These are phyloP conservation scores for Clinocottus analis DNA, from an alignment of 2,113 vertebrate genomes.

Conservation along the genomic window DNA sequence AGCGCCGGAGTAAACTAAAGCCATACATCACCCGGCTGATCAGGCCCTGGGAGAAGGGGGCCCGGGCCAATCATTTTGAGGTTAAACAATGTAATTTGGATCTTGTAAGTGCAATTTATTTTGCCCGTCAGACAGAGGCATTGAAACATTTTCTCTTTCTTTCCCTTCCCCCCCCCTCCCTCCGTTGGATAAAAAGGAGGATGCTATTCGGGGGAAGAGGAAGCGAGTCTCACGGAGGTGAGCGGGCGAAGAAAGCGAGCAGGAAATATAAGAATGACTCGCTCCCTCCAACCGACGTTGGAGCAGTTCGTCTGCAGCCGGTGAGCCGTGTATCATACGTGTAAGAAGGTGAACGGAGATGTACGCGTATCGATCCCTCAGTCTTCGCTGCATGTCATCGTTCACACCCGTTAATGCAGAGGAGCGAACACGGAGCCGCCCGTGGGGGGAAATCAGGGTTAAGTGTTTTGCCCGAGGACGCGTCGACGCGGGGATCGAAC, in stretches of 20 bases:
- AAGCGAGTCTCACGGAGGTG: constrained; percentile 53
- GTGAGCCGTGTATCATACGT: too few species aligned
- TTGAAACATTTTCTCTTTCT: constrained; percentile 75
- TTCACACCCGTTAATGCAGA: too few species aligned
- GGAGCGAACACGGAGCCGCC: too few species aligned
- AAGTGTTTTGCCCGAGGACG: too few species aligned
- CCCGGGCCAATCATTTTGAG: constrained; percentile 84
- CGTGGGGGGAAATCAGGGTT: too few species aligned
- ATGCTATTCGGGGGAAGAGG: constrained; percentile 64
- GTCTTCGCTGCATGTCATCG: too few species aligned
- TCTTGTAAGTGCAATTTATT: constrained; percentile 86
- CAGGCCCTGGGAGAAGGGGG: constrained; percentile 77
- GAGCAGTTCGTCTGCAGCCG: too few species aligned
- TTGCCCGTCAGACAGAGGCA: constrained; percentile 78
- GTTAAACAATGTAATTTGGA: constrained; percentile 89
- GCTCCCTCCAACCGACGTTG: constrained; percentile 24
- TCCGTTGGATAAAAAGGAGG: constrained; percentile 68
- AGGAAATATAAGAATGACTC: constrained; percentile 43
- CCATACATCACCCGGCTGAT: constrained; percentile 84
- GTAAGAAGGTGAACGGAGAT: too few species aligned
- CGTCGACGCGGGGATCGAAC: too few species aligned
- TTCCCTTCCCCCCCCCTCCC: constrained; percentile 27
- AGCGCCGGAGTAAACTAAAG: constrained; percentile 81
- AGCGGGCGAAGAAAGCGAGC: constrained; percentile 39
- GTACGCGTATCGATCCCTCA: too few species aligned